Evolutionary conservation across 1,140 invertebrate species (phyloP).

Genomic region (Drusus annulatus): DNA sequence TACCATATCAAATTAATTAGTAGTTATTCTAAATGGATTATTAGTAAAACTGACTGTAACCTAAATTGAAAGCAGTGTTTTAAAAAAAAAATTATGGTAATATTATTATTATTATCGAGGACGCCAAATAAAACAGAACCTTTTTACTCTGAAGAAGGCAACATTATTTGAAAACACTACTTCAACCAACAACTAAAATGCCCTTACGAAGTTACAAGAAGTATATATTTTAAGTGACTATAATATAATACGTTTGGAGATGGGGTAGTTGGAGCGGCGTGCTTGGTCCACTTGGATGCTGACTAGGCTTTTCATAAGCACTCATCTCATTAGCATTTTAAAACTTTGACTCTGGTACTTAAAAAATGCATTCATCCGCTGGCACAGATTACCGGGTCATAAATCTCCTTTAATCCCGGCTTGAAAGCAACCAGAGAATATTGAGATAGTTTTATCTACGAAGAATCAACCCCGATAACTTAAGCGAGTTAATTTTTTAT

Average conservation of each 20-base stretch:
- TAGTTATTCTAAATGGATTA: too few relatives aligned
- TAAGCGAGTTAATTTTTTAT: not conserved
- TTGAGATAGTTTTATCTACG: not conserved
- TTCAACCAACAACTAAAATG: too few relatives aligned
- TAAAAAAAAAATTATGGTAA: too few relatives aligned
- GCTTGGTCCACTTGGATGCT: slow-evolving; percentile 38
- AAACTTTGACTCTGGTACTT: slow-evolving; percentile 51
- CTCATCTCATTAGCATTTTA: slow-evolving; percentile 55
- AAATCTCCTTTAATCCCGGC: not conserved
- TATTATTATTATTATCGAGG: too few relatives aligned
- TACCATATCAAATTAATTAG: too few relatives aligned
- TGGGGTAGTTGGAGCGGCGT: not conserved
- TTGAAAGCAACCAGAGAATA: not conserved
- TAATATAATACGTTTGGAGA: not conserved
- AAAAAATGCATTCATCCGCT: slow-evolving; percentile 45
- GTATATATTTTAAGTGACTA: too few relatives aligned
- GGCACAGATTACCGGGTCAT: not conserved
- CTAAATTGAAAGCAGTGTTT: too few relatives aligned
- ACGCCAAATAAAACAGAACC: too few relatives aligned
- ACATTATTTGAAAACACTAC: too few relatives aligned
- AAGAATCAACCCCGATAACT: not conserved
- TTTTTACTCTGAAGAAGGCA: too few relatives aligned
- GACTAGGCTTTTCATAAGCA: slow-evolving; percentile 50
- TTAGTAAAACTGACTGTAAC: too few relatives aligned
- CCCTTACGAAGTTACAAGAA: too few relatives aligned